phyloP scores from a whole-genome alignment of 1,140 invertebrate genomes.

The Drosophila eugracilis region DNA sequence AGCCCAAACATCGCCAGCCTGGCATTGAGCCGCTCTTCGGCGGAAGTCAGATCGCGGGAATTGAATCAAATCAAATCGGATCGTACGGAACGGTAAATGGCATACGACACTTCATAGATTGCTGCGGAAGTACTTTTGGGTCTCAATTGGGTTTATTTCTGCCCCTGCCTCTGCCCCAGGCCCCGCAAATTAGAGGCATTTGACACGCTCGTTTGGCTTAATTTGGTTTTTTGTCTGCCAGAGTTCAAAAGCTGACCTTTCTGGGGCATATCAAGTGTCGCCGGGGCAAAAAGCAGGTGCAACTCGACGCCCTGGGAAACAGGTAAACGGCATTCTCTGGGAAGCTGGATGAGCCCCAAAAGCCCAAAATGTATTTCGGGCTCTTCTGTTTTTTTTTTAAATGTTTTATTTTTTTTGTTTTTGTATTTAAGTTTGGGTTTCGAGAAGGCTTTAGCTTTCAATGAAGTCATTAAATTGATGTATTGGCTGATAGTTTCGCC shows the following conservation, averaged over 20 bases:
- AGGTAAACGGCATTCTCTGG: slow-evolving; percentile 24
- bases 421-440: too few species aligned
- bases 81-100: slow-evolving; percentile 59
- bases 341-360: slow-evolving; percentile 30
- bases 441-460: slow-evolving; percentile 74
- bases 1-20: slow-evolving; percentile 48
- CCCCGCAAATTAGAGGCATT: slow-evolving; percentile 28
- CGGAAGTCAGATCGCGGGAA: slow-evolving; percentile 63
- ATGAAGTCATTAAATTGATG: slow-evolving; percentile 81
- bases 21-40: slow-evolving; percentile 57
- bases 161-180: too few species aligned
- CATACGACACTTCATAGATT: slow-evolving; percentile 67
- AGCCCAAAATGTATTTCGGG: slow-evolving; percentile 18
- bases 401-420: too few species aligned
- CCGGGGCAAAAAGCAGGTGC: slow-evolving; percentile 42
- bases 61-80: slow-evolving; percentile 34
- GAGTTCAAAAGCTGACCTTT: slow-evolving; percentile 46
- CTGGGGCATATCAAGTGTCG: slow-evolving; percentile 60
- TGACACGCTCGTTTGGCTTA: slow-evolving; percentile 59
- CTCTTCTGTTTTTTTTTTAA: slow-evolving; percentile 12
- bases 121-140: slow-evolving; percentile 63
- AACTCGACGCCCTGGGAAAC: slow-evolving; percentile 72
- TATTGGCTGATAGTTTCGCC: slow-evolving; percentile 71
- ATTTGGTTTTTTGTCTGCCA: slow-evolving; percentile 13
- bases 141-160: slow-evolving; percentile 58